phyloP scores from a whole-genome alignment of 2,797 vertebrate species.

The Emydoidea blandingii region DNA sequence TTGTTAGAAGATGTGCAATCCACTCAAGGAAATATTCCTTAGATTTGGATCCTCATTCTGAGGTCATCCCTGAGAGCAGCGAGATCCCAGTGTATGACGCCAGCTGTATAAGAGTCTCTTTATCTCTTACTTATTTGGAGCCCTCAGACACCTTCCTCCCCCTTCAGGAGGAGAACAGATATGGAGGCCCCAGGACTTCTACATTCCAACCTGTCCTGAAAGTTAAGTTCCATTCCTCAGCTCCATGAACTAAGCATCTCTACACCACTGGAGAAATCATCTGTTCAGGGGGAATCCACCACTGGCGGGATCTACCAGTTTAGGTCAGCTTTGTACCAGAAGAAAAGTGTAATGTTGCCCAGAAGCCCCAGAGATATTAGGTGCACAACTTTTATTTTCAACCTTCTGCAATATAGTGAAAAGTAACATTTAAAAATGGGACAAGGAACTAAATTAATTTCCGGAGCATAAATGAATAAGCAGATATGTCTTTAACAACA shows the following conservation, averaged over 20 bases:
- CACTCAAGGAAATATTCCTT: neutral
- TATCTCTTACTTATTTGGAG: too few species aligned
- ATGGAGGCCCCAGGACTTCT: neutral
- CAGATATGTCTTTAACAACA: neutral
- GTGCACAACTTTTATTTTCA: neutral
- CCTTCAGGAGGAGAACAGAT: neutral
- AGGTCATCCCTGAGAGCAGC: neutral
- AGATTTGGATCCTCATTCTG: neutral
- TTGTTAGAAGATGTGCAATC: neutral
- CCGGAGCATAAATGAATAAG: neutral
- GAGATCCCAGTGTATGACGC: too few species aligned
- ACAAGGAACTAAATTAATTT: neutral
- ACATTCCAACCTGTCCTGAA: neutral
- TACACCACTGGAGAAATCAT: neutral
- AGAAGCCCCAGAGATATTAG: neutral
- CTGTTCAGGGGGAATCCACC: neutral
- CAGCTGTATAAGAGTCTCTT: too few species aligned
- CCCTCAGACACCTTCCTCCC: neutral
- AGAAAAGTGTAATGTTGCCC: neutral
- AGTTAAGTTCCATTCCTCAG: neutral
- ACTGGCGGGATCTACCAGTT: neutral
- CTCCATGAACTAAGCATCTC: neutral
- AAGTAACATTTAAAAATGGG: neutral
- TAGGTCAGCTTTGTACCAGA: neutral
- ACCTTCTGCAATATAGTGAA: neutral